Conservation (phyloP, 2,888 invertebrate species). For the Oscheius myriophilus region DNA sequence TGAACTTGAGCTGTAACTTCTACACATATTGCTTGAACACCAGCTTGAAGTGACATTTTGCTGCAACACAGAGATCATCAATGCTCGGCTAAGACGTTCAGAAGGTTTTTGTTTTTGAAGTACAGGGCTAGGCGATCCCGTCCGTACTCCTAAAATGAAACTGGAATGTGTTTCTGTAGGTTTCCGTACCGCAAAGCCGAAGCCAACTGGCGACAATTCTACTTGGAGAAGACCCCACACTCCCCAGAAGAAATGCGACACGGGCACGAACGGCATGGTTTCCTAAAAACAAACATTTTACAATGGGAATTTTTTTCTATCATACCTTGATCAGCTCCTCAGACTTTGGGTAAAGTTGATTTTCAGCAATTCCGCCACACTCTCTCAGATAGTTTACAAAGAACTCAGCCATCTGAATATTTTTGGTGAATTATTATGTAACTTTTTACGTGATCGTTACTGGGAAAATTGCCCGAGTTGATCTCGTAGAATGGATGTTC, state of each 20-base stretch:
- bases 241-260: constrained; percentile 91
- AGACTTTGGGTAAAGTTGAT: constrained; percentile 43
- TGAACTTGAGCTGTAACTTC: constrained; percentile 16
- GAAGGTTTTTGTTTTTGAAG: constrained; percentile 56
- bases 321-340: constrained; percentile 42
- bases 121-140: constrained; percentile 64
- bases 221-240: constrained; percentile 79
- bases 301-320: not conserved
- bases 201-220: constrained; percentile 69
- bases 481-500: constrained; percentile 83
- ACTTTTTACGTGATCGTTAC: constrained; percentile 37
- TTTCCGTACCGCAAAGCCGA: constrained; percentile 59
- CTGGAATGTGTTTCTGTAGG: not conserved
- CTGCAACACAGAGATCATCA: constrained; percentile 17
- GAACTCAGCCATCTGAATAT: constrained; percentile 54
- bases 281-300: constrained; percentile 77
- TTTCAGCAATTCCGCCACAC: constrained; percentile 47
- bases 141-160: constrained; percentile 60
- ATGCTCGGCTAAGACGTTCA: constrained; percentile 28
- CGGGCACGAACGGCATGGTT: constrained; percentile 84
- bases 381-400: constrained; percentile 57
- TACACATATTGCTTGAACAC: constrained; percentile 28
- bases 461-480: constrained; percentile 44
- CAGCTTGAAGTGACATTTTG: constrained; percentile 23
- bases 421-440: not conserved